A percentile compares a stretch with the other conserved stretches of the same genome.
Evolutionary conservation across 23 tunicate species (phyloP).

Genomic region (Trididemnum miniatum): DNA sequence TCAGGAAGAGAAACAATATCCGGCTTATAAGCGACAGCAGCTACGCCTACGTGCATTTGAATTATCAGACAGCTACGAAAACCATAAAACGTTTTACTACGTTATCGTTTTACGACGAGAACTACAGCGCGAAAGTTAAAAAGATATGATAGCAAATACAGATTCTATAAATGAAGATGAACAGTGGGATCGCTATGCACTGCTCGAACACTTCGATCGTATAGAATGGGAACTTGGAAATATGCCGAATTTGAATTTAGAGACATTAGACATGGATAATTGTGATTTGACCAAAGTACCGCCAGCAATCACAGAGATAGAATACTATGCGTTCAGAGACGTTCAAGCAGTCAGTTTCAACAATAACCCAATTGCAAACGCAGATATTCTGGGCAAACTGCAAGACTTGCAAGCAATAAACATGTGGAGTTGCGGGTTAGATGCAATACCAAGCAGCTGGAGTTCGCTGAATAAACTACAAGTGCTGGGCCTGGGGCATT

Average conservation of each 20-base stretch:
- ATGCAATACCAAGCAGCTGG: constrained; percentile 71
- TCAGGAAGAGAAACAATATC: background rate
- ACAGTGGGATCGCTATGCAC: constrained; percentile 81
- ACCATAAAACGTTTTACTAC: no score
- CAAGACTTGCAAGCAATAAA: constrained; percentile 79
- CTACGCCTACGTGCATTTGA: no score
- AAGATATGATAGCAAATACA: background rate
- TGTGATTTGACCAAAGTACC: constrained; percentile 72
- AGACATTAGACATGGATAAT: constrained; percentile 83
- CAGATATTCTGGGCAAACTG: constrained; percentile 82
- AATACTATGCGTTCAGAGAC: constrained; percentile 93
- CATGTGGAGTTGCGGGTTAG: constrained; percentile 83
- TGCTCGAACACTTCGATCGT: constrained; percentile 71
- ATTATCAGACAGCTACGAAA: no score
- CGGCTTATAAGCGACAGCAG: background rate
- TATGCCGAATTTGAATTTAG: constrained; percentile 47
- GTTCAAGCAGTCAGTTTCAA: constrained; percentile 93
- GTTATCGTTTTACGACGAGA: no score
- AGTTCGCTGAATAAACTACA: constrained; percentile 54
- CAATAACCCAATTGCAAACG: constrained; percentile 68
- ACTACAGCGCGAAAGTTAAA: no score
- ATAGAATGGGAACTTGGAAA: constrained; percentile 85
- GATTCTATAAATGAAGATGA: background rate
- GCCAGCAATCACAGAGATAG: constrained; percentile 81
- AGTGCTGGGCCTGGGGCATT: constrained; percentile 83